phyloP scores from a whole-genome alignment of 2,888 invertebrate species.

The Laothoe populi region DNA sequence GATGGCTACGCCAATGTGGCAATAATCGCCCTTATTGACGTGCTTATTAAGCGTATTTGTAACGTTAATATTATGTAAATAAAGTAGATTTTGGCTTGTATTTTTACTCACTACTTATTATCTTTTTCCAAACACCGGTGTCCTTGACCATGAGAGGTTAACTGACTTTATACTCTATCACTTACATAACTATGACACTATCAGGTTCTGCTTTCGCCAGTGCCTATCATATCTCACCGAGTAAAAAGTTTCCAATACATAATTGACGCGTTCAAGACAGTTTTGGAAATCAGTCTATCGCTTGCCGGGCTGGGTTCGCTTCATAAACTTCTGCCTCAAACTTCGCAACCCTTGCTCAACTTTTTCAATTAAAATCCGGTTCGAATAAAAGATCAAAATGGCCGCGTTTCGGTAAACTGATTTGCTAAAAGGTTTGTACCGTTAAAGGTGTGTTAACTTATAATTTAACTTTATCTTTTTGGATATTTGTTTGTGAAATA shows the following conservation, averaged over 20 bases:
- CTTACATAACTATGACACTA: too few relatives aligned
- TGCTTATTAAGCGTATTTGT: too few relatives aligned
- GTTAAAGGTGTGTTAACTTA: conserved; percentile 25
- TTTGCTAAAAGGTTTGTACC: conserved; percentile 36
- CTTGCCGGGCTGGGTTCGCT: conserved; percentile 23
- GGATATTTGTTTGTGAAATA: background rate
- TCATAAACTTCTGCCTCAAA: conserved; percentile 21
- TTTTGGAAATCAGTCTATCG: conserved; percentile 34
- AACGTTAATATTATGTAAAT: too few relatives aligned
- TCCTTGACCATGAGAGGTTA: too few relatives aligned
- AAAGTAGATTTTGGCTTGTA: too few relatives aligned
- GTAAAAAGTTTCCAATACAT: conserved; percentile 33
- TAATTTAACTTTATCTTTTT: conserved; percentile 2
- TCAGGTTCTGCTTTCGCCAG: background rate
- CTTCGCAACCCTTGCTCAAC: conserved; percentile 43
- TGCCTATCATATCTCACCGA: background rate
- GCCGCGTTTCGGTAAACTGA: conserved; percentile 39
- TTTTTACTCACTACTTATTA: too few relatives aligned
- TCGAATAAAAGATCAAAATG: conserved; percentile 49
- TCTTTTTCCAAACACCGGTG: too few relatives aligned
- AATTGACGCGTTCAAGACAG: conserved; percentile 33
- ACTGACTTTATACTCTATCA: too few relatives aligned
- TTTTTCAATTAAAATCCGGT: conserved; percentile 60
- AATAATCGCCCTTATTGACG: too few relatives aligned
- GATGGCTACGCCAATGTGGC: too few relatives aligned